phyloP scores from a whole-genome alignment of 2,797 vertebrate genomes.

The Tangara arthus region DNA sequence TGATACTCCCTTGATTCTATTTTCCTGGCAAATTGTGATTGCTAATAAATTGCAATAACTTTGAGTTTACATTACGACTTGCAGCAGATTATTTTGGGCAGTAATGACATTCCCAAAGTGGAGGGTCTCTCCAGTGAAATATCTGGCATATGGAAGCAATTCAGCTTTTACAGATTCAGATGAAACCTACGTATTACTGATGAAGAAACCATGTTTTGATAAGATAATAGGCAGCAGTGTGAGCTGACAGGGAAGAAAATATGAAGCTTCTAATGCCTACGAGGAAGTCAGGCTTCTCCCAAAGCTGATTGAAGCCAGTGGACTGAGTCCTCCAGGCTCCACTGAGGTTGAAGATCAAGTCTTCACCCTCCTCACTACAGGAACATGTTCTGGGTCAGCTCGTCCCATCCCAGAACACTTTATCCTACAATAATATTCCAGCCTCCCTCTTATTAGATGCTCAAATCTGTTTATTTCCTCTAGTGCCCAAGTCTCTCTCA shows the following conservation, averaged over 20 bases:
- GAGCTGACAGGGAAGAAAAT: neutral
- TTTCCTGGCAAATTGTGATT: conserved; percentile 57
- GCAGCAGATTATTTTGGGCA: conserved; percentile 69
- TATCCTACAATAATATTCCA: conserved; percentile 58
- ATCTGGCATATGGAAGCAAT: conserved; percentile 73
- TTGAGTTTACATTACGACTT: conserved; percentile 68
- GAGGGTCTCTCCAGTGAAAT: conserved; percentile 64
- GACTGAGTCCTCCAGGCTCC: neutral
- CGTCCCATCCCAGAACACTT: conserved; percentile 20
- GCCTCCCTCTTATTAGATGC: conserved; percentile 12
- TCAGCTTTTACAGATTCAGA: conserved; percentile 54
- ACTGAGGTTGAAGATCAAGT: neutral
- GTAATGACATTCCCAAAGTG: conserved; percentile 66
- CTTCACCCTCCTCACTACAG: neutral
- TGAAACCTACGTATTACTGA: conserved; percentile 56
- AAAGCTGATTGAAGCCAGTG: neutral
- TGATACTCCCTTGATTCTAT: conserved; percentile 28
- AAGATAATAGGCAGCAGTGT: conserved; percentile 63
- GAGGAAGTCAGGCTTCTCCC: neutral
- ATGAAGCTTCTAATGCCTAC: neutral
- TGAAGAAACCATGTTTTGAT: conserved; percentile 73
- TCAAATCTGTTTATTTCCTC: conserved; percentile 67
- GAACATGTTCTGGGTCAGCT: neutral
- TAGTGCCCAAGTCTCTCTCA: conserved; percentile 21
- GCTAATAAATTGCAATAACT: conserved; percentile 72